Base-by-base conservation (phyloP, 2,113 vertebrate genomes). In the Scophthalmus maximus region DNA sequence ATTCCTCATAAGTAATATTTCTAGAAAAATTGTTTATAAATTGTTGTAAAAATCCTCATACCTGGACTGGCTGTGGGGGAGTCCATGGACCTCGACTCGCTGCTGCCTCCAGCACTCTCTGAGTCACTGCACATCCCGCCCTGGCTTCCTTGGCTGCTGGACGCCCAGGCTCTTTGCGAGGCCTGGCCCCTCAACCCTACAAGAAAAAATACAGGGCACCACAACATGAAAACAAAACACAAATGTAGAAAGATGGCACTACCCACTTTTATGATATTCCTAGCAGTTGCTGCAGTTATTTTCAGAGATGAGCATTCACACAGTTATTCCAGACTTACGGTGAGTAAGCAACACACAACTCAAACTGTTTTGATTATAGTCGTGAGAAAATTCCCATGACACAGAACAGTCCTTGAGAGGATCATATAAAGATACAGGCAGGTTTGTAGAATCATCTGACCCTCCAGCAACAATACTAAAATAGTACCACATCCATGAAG, bases 41-140 rank as follows among this genome's bases (percentile, higher is more conserved):
- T 26, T 3, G 6, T 17, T 20, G 1, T 29, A 14, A 10, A 59
- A 51, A 50, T 58, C 23, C 14, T 68, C 27, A 7, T 94, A 98
- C 98, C 97, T 95, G 98, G 98, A 88, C 98, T 99, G 78, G 96
- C 95, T 34, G 96, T 96, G 20, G 97, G 97, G 12, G 98, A 99
- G 92, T 99, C 98, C 94, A 99, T 95, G 75, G 97, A 99, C 50
- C 96, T 92, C 2, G 97, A 97, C 81, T 99, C 98, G 0, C 98
- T 99, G 94, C 98, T 99, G 76, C 97, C 97, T 26, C 97, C 97
- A 0, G 95, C 97, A 23, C 97, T 99, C 89, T 99, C 98, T 1
- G 97, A 98, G 83, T 99, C 98, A 51, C 97, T 99, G 86, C 96
- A 96, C 96, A 98, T 97, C 60, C 96, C 96, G 11, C 95, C 93